Evolutionary conservation across 92 coral and sea anemone genomes (phyloP).

Genomic region (Phenganax marumi): DNA sequence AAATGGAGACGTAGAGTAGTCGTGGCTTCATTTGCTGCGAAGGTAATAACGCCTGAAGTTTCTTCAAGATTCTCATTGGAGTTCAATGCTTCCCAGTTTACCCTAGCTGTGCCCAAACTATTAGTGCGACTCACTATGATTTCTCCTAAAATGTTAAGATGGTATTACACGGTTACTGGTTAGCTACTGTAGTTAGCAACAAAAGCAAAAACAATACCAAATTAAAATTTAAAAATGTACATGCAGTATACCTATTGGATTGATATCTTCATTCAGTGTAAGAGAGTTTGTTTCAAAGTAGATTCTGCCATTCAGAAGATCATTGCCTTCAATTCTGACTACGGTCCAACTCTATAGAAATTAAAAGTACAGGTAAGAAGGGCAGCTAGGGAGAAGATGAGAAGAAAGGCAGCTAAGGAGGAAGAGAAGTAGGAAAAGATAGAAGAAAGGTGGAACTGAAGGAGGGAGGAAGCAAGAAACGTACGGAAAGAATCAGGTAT

Average conservation of each 20-base stretch:
- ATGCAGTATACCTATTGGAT: slow-evolving; percentile 60
- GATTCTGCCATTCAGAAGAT: slow-evolving; percentile 81
- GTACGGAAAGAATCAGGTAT: too few species aligned
- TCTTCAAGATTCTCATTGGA: slow-evolving; percentile 41
- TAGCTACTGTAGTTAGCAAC: neutral
- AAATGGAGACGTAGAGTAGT: slow-evolving; percentile 58
- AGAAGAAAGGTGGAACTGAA: too few species aligned
- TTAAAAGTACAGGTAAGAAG: too few species aligned
- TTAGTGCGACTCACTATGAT: slow-evolving; percentile 19
- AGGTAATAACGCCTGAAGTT: slow-evolving; percentile 69
- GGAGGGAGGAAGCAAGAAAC: too few species aligned
- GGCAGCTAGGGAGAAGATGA: too few species aligned
- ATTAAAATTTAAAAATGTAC: neutral
- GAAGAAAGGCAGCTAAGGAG: too few species aligned
- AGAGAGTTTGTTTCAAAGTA: slow-evolving; percentile 74
- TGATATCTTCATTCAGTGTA: slow-evolving; percentile 75
- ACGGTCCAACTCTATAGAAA: slow-evolving; percentile 73
- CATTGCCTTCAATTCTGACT: slow-evolving; percentile 82
- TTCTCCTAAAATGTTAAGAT: slow-evolving; percentile 10
- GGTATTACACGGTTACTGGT: neutral
- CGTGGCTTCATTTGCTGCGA: slow-evolving; percentile 59
- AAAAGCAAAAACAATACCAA: neutral
- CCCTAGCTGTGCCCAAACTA: slow-evolving; percentile 29
- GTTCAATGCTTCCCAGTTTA: slow-evolving; percentile 15
- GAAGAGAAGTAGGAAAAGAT: too few species aligned